Base-by-base conservation (phyloP, 2,797 vertebrate genomes). In the Delichon dasypus region DNA sequence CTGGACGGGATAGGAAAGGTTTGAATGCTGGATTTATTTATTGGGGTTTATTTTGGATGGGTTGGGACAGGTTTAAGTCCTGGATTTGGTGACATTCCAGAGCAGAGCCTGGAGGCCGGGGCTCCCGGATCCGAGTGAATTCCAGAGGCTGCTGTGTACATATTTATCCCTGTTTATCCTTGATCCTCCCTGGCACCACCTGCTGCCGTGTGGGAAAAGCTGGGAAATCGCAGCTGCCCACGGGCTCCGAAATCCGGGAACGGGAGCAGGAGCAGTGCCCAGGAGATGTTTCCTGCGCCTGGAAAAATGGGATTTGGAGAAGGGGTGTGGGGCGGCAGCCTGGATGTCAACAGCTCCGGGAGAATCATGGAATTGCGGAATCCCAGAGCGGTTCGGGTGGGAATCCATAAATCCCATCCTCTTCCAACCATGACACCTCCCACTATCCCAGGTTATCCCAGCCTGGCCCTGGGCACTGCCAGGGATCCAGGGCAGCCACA, bases 371-470 rank as follows among this genome's bases (percentile, higher is more conserved):
- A 64, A 8, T 38, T 4, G 1, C 10, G 67, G 66, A 57, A 78
- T 83, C 47, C 29, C 29, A 1, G 29, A 10, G 13, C 1, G 27
- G 8, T 38, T 8, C 11, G 32, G 22, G 32, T 22, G 16, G 51
- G 42, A n/a, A 44, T 13, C 22, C 27, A 16, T 13, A 8, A 58
- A 58, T 60, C 45, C 25, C 13, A 17, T n/a, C 13, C 9, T 2
- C 0, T 9, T 8, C 48, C 42, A 21, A 2, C 16, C 11, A 1
- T 0, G 7, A 10, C 15, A 27, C 12, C 4, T 79, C 18, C 44
- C 22, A 1, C 12, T 4, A 0, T 19, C 58, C 58, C 51, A 10
- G 21, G 2, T 0, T 16, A 1, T 0, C 2, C 66, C 66, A 71
- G 0, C 8, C 57, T 6, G 65, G 45, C 27, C 22, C 27, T 27